These are phyloP conservation scores for Lateolabrax maculatus DNA, from an alignment of 2,797 vertebrate species.

Conservation along the genomic window DNA sequence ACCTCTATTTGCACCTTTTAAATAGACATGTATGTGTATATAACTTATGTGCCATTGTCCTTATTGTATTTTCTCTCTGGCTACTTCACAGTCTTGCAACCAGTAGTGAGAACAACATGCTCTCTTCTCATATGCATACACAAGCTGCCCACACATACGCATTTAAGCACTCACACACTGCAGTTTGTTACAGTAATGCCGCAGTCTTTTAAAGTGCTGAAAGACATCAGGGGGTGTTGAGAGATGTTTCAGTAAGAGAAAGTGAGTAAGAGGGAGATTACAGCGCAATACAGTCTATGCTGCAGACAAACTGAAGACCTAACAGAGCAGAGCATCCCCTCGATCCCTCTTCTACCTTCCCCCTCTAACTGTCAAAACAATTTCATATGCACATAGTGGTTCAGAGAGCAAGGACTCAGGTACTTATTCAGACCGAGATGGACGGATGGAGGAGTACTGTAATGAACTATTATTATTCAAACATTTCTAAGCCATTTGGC, in stretches of 20 bases:
- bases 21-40: background rate
- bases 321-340: slow-evolving; percentile 39
- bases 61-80: background rate
- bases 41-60: background rate
- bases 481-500: background rate
- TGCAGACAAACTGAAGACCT: slow-evolving; percentile 44
- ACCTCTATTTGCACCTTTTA: background rate
- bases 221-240: slow-evolving; percentile 42
- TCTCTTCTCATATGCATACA: slow-evolving; percentile 12
- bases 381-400: slow-evolving; percentile 48
- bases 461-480: background rate
- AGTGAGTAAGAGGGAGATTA: slow-evolving; percentile 41
- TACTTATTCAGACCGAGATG: slow-evolving; percentile 24
- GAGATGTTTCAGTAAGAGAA: slow-evolving; percentile 32
- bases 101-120: slow-evolving; percentile 4
- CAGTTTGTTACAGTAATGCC: slow-evolving; percentile 47
- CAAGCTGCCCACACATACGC: slow-evolving; percentile 17
- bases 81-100: background rate
- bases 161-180: slow-evolving; percentile 42
- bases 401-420: slow-evolving; percentile 39
- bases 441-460: background rate
- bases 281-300: slow-evolving; percentile 27
- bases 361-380: slow-evolving; percentile 46
- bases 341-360: slow-evolving; percentile 22
- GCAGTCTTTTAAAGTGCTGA: slow-evolving; percentile 53